Evolutionary conservation across 2,888 invertebrate species (phyloP), one percentile per base, ranked within the genome.

Genomic region (Aspidiotus destructor): DNA sequence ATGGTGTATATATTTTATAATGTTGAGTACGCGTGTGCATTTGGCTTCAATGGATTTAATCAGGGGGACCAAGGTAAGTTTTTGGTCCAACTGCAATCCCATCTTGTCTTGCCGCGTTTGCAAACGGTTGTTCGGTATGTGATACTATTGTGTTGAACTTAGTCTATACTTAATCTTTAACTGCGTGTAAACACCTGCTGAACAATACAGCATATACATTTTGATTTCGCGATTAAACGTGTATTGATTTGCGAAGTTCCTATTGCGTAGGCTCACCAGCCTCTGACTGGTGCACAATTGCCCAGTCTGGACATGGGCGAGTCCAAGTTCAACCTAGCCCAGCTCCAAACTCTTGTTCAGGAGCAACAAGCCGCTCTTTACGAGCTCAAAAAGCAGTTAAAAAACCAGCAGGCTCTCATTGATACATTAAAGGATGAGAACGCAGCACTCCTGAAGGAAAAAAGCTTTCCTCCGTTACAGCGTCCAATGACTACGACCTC

Each of bases 321-420:
- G 48, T 44, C 48, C 48, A 44, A 44, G 48, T 13, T 44, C 48
- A 44, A 44, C 48, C 48, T 44, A 44, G 48, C 48, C 48, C 48
- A 44, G 48, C 48, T 44, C 48, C 48, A 44, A 44, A 44, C 48
- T 44, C 48, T 44, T 13, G 48, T 13, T 13, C 9, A 44, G 48
- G 48, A 44, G 48, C 48, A 44, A 44, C 48, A 44, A 44, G 48
- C 48, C 13, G 48, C 48, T 10, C 8, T 44, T 13, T 8, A 8
- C 48, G 48, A 44, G 48, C 48, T 44, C 48, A 44, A 44, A 44
- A 44, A 44, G 48, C 48, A 44, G 48, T 44, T 44, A 44, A 44
- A 44, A 8, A 13, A 44, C 8, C 48, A 44, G 13, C 48, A 44
- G 13, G 48, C 48, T 10, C 48, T 44, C 8, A 44, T 44, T 13